A percentile compares a stretch with the other conserved stretches of the same genome.
phyloP scores from a whole-genome alignment of 2,113 vertebrate genomes.

The Peromyscus leucopus region DNA sequence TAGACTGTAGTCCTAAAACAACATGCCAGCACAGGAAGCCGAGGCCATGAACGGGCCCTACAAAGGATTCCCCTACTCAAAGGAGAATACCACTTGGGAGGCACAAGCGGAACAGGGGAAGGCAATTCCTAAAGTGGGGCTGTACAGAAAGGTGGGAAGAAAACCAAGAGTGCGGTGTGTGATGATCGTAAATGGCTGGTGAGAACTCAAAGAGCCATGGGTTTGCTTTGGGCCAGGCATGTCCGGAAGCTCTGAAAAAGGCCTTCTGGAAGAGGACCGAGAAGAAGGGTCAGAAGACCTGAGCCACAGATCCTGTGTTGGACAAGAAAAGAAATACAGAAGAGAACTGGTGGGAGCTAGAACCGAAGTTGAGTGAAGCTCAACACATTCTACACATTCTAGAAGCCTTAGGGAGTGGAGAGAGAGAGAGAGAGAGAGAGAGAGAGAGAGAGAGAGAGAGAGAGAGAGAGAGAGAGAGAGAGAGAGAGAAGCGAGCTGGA shows the following conservation, averaged over 20 bases:
- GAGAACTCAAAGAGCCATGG: background rate
- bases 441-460: too few species aligned
- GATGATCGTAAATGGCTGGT: background rate
- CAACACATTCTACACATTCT: fast-evolving
- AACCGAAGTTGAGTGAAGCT: background rate
- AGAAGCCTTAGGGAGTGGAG: background rate
- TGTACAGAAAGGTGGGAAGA: background rate
- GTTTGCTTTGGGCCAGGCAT: background rate
- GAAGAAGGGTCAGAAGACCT: background rate
- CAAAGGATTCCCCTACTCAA: background rate
- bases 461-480: too few species aligned
- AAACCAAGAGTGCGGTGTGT: background rate
- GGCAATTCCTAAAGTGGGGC: background rate
- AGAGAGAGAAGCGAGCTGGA: background rate
- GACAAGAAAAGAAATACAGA: background rate
- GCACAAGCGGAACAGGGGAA: background rate
- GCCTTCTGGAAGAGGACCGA: background rate
- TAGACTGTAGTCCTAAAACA: background rate
- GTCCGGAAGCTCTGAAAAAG: background rate
- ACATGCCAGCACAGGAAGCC: background rate
- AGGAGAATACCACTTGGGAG: background rate
- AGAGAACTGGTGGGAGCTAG: background rate
- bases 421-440: too few species aligned
- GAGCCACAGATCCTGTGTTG: background rate
- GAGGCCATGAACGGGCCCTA: background rate